Evolutionary conservation across 2,797 vertebrate species (phyloP).

Genomic region (Esox lucius): DNA sequence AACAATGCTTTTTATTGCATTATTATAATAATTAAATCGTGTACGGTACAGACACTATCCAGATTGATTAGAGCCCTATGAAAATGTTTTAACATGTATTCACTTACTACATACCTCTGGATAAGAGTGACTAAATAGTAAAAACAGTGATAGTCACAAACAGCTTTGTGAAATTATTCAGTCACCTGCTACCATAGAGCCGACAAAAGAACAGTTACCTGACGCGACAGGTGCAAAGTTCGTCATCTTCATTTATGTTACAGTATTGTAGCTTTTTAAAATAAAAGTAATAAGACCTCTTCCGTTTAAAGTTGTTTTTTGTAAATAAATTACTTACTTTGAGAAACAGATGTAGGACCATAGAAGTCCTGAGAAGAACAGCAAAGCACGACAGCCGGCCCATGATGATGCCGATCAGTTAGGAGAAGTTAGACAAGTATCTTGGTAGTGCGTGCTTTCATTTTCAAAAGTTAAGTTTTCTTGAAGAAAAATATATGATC

Average conservation of each 20-base stretch:
- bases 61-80: too few relatives aligned
- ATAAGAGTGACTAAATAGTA: too few relatives aligned
- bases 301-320: not conserved
- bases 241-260: not conserved
- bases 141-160: too few relatives aligned
- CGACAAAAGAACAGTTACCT: not conserved
- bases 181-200: not conserved
- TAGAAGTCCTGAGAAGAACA: conserved; percentile 38
- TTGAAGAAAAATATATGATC: not conserved
- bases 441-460: conserved; percentile 36
- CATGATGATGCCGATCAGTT: conserved; percentile 54
- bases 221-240: conserved; percentile 62
- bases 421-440: conserved; percentile 5
- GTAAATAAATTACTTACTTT: conserved; percentile 45
- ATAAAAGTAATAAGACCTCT: not conserved
- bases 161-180: not conserved
- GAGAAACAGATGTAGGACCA: conserved; percentile 45
- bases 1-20: not conserved
- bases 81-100: too few relatives aligned
- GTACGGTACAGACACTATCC: too few relatives aligned
- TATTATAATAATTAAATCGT: not conserved
- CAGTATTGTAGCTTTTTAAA: not conserved
- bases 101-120: too few relatives aligned
- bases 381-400: conserved; percentile 33
- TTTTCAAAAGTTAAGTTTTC: conserved; percentile 31